Evolutionary conservation across 2,113 vertebrate species (phyloP).

Genomic region (Pycnonotus jocosus): DNA sequence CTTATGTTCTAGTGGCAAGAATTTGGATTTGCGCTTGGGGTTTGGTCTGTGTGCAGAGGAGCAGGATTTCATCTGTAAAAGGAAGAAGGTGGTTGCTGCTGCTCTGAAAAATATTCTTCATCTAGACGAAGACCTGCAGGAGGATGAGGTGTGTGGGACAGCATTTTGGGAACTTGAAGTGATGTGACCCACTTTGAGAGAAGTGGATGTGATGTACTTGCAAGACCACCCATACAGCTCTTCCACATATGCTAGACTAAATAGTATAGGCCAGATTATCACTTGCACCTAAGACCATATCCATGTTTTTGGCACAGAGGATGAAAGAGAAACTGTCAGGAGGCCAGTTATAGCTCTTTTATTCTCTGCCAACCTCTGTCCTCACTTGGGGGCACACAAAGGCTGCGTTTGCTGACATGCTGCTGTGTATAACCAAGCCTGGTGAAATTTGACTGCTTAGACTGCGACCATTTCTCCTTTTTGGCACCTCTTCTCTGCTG

Average conservation of each 20-base stretch:
- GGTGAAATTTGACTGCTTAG: not conserved
- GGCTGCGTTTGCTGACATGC: rapidly evolving
- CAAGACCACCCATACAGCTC: not conserved
- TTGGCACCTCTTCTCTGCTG: not conserved
- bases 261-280: not conserved
- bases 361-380: not conserved
- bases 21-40: conserved; percentile 73
- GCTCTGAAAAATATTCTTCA: conserved; percentile 73
- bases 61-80: conserved; percentile 74
- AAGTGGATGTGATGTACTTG: not conserved
- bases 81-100: conserved; percentile 72
- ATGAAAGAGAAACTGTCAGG: not conserved
- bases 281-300: not conserved
- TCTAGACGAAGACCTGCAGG: conserved; percentile 62
- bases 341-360: not conserved
- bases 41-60: conserved; percentile 73
- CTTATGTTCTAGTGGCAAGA: not conserved
- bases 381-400: not conserved
- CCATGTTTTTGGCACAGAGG: not conserved
- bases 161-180: not conserved
- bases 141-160: conserved; percentile 67
- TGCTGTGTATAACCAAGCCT: not conserved
- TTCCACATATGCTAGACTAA: not conserved
- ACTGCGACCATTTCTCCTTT: not conserved
- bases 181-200: not conserved